Evolutionary conservation across 2,797 vertebrate species (phyloP).

Genomic region (Perodicticus potto): DNA sequence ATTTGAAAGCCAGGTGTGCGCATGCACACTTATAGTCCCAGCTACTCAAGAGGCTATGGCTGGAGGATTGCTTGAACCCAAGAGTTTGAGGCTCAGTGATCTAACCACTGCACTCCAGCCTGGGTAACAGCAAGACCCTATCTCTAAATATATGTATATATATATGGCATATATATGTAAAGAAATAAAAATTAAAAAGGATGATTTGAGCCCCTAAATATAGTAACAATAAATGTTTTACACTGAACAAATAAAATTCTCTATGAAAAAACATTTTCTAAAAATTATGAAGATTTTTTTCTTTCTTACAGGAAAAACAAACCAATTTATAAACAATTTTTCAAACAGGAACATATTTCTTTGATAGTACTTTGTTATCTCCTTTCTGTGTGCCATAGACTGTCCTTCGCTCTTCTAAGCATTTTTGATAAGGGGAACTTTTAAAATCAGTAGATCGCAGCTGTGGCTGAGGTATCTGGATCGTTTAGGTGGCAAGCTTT

Average conservation of each 20-base stretch:
- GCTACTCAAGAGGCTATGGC: not conserved
- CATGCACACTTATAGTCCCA: not conserved
- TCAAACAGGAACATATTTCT: conserved; percentile 17
- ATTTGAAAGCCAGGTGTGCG: not conserved
- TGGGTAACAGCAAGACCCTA: not conserved
- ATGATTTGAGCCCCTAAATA: not conserved
- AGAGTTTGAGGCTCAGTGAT: not conserved
- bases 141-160: not conserved
- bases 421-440: conserved; percentile 82
- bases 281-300: conserved; percentile 30
- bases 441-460: conserved; percentile 86
- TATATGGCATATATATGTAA: not conserved
- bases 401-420: conserved; percentile 76
- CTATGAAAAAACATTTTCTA: not conserved
- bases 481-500: conserved; percentile 86
- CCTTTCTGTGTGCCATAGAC: conserved; percentile 34
- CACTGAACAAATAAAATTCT: not conserved
- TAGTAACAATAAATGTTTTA: not conserved
- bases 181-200: not conserved
- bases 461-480: conserved; percentile 86
- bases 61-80: not conserved
- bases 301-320: conserved; percentile 70
- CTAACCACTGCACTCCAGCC: not conserved
- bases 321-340: not conserved
- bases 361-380: conserved; percentile 73